phyloP scores from a whole-genome alignment of 2,113 vertebrate species.

The Hystrix brachyura region DNA sequence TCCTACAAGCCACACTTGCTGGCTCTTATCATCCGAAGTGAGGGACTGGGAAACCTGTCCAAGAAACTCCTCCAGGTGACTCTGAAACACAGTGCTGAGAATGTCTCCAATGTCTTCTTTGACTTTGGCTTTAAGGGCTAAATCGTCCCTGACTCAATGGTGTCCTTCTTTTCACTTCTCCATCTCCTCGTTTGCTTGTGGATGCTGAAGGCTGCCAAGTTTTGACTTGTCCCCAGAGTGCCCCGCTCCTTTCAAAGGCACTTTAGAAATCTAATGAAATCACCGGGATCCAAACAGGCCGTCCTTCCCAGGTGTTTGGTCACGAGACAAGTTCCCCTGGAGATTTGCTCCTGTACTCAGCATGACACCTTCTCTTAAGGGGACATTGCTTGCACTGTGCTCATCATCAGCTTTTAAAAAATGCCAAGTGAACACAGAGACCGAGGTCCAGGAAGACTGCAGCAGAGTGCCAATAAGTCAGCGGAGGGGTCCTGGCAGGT shows the following conservation, averaged over 20 bases:
- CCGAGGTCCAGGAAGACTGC: not conserved
- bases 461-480: not conserved
- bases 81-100: not conserved
- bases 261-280: conserved; percentile 56
- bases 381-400: not conserved
- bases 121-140: conserved; percentile 42
- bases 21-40: not conserved
- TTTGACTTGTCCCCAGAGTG: conserved; percentile 4
- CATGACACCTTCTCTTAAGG: conserved; percentile 24
- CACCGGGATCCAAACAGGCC: not conserved
- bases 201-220: not conserved
- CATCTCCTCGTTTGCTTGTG: not conserved
- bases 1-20: accelerated
- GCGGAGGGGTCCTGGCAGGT: not conserved
- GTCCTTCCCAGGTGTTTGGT: conserved; percentile 24
- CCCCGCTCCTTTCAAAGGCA: conserved; percentile 57
- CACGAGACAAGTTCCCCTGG: not conserved
- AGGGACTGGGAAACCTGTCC: not conserved
- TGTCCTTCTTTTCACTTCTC: not conserved
- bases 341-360: not conserved
- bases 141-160: accelerated
- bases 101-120: not conserved
- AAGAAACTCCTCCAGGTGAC: not conserved
- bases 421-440: not conserved
- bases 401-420: not conserved